Percentiles rank a stretch among this genome's conserved stretches.
These are phyloP conservation scores for Diplazon laetatorius DNA, from an alignment of 2,888 invertebrate genomes.

Conservation along the genomic window DNA sequence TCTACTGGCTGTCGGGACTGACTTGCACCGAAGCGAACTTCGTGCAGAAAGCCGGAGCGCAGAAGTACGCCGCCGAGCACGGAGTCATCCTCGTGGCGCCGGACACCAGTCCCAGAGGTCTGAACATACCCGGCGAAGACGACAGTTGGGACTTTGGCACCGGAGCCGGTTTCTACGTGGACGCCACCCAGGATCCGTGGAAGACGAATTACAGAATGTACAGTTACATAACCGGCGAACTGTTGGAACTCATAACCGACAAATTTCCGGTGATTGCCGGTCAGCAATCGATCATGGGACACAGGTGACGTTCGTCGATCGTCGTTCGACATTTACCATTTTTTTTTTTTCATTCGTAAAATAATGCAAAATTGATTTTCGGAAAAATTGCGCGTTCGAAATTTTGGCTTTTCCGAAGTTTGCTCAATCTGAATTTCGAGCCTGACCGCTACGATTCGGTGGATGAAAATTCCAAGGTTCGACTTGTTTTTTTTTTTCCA, in stretches of 20 bases:
- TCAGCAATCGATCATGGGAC: slow-evolving; percentile 91
- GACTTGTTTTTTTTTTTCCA: slow-evolving; percentile 13
- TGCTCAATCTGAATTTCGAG: too few species aligned
- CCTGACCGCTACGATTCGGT: background rate
- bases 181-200: slow-evolving; percentile 97
- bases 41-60: slow-evolving; percentile 97
- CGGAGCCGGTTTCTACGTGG: slow-evolving; percentile 97
- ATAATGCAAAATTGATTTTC: too few species aligned
- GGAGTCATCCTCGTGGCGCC: slow-evolving; percentile 95
- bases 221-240: slow-evolving; percentile 94
- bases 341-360: too few species aligned
- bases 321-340: too few species aligned
- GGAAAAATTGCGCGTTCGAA: too few species aligned
- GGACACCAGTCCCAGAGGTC: slow-evolving; percentile 97
- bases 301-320: too few species aligned
- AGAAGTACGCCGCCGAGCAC: slow-evolving; percentile 93
- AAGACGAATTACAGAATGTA: slow-evolving; percentile 96
- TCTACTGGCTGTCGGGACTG: slow-evolving; percentile 96
- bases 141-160: slow-evolving; percentile 97
- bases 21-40: slow-evolving; percentile 98
- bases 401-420: too few species aligned
- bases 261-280: slow-evolving; percentile 88
- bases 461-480: slow-evolving; percentile 8
- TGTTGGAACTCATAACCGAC: slow-evolving; percentile 88
- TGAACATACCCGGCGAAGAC: slow-evolving; percentile 95